These are phyloP conservation scores for Camarhynchus parvulus DNA, from an alignment of 2,113 vertebrate species.

Conservation along the genomic window DNA sequence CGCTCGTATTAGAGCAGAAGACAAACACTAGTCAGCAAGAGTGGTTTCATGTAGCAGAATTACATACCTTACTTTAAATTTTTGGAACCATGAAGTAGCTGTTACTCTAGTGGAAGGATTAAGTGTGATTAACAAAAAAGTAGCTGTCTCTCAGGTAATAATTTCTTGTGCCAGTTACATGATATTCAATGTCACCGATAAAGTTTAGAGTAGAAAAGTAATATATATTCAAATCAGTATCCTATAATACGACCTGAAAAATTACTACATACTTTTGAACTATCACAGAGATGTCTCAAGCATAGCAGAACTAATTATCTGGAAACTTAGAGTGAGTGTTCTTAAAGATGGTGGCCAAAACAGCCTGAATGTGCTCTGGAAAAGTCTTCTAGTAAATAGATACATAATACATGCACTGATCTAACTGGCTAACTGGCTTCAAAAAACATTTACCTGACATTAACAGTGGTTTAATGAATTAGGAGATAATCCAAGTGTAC, in stretches of 20 bases:
- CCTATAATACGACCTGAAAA: not conserved
- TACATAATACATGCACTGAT: rapidly evolving
- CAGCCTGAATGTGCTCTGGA: not conserved
- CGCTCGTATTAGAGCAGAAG: not conserved
- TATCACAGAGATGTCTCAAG: not conserved
- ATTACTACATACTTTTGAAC: not conserved
- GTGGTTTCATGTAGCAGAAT: not conserved
- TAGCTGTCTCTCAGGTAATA: not conserved
- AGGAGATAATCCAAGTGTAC: not conserved
- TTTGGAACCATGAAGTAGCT: not conserved
- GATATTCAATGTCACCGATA: not conserved
- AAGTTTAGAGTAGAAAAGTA: not conserved
- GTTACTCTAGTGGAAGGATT: too few species aligned
- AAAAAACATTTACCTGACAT: not conserved
- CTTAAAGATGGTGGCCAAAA: not conserved
- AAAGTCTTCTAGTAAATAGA: not conserved
- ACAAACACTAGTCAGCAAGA: not conserved
- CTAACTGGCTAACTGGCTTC: not conserved
- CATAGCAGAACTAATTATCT: not conserved
- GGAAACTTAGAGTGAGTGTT: not conserved
- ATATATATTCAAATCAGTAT: not conserved
- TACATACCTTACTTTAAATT: not conserved
- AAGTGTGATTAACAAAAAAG: not conserved
- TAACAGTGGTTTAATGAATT: not conserved
- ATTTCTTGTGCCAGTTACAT: not conserved